Base-by-base conservation (phyloP, 2,888 invertebrate species). In the Pammene fasciana region DNA sequence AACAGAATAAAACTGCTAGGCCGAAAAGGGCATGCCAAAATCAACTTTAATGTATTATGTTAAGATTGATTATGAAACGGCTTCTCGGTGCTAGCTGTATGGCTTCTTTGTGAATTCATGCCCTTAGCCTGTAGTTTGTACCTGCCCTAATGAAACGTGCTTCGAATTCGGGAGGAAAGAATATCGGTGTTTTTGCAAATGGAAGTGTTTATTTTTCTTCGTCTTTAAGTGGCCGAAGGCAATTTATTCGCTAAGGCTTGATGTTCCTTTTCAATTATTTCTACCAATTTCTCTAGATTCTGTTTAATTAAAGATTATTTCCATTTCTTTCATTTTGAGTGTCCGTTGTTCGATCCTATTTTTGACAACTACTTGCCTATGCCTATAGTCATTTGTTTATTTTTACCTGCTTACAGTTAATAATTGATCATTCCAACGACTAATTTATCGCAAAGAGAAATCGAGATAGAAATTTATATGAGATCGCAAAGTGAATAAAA, bases 71-170 rank as follows among this genome's bases (percentile, higher is more conserved):
- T 57, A 55, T 36, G 38, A 10, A 54, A 45, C 10, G 18, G 55
- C 10, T 52, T 57, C 13, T 48, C 48, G n/a, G 36, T 36, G 41
- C 38, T 45, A 46, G 26, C 48, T 41, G 50, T 41, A 41, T 34
- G 26, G 16, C 48, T 57, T 48, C 50, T 26, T 67, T 43, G 59
- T 60, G 68, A 18, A 60, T 61, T 61, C 67, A 54, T 61, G 18
- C 52, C 48, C 65, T 52, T 57, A 59, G 48, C 26, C 65, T 45
- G 64, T 59, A 68, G 52, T 68, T 59, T 65, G 68, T 68, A 68
- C 68, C 57, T 68, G 52, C 68, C 64, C 65, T 65, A 64, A 64
- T 64, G 50, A 57, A 68, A 65, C 68, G 68, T 68, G 68, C 57
- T 52, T 26, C 13, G 68, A 68, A 68, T 68, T 59, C 13, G 43